Evolutionary conservation across 1,140 invertebrate genomes (phyloP).

Genomic region (Nebria ingens): DNA sequence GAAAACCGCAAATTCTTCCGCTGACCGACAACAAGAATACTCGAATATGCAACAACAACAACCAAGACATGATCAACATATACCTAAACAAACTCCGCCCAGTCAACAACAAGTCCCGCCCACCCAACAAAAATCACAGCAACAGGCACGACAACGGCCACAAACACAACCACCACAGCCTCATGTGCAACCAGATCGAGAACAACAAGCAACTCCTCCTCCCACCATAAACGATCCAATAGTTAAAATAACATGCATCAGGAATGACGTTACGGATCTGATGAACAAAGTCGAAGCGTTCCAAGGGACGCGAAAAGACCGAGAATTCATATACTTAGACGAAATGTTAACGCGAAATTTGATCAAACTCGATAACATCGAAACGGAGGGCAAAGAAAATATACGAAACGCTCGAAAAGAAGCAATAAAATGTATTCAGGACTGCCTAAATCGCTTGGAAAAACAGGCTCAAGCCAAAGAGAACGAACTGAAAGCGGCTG

Average conservation of each 20-base stretch:
- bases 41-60: conserved; percentile 29
- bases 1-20: conserved; percentile 8
- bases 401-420: conserved; percentile 76
- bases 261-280: conserved; percentile 68
- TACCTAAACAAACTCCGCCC: conserved; percentile 29
- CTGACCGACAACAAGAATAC: conserved; percentile 22
- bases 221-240: conserved; percentile 54
- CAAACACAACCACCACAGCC: conserved; percentile 26
- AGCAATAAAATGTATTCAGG: conserved; percentile 79
- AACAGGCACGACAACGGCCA: conserved; percentile 30
- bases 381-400: conserved; percentile 82
- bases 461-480: conserved; percentile 48
- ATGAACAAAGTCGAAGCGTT: conserved; percentile 70
- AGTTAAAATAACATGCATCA: conserved; percentile 66
- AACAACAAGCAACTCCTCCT: conserved; percentile 30
- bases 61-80: conserved; percentile 33
- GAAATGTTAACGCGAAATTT: conserved; percentile 91
- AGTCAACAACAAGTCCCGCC: conserved; percentile 25
- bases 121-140: conserved; percentile 32
- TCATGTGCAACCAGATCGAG: conserved; percentile 26
- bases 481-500: conserved; percentile 11
- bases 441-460: conserved; percentile 74
- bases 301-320: conserved; percentile 60
- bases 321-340: conserved; percentile 79
- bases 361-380: conserved; percentile 83